phyloP scores from a whole-genome alignment of 2,888 invertebrate genomes.

The Athripsodes cinereus region DNA sequence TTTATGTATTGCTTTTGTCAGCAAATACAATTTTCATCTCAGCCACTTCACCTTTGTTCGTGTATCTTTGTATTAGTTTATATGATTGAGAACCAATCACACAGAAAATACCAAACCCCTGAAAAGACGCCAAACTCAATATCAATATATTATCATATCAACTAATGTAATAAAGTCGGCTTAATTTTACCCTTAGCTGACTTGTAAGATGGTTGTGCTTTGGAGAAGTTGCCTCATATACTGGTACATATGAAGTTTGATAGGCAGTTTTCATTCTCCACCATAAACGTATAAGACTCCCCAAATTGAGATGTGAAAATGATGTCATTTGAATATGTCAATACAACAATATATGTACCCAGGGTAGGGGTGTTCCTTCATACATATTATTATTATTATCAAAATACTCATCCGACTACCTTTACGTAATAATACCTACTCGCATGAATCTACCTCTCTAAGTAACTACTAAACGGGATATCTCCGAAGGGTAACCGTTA shows the following conservation, averaged over 20 bases:
- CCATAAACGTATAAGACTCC: conserved; percentile 20
- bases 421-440: no score
- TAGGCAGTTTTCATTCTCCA: conserved; percentile 20
- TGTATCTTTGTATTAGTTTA: conserved; percentile 25
- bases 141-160: background rate
- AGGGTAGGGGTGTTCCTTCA: conserved; percentile 13
- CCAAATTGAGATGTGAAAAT: conserved; percentile 28
- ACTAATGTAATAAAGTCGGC: background rate
- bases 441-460: no score
- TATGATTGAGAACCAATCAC: conserved; percentile 9
- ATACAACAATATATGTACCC: conserved; percentile 23
- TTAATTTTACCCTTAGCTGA: background rate
- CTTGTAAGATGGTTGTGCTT: background rate
- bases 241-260: conserved; percentile 19
- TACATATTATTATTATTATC: conserved; percentile 4
- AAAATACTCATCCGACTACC: background rate
- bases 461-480: background rate
- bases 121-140: background rate
- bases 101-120: conserved; percentile 2
- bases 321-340: conserved; percentile 29
- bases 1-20: conserved; percentile 28
- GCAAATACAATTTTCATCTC: conserved; percentile 28
- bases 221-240: background rate
- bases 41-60: conserved; percentile 28
- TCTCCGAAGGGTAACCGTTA: no score